These are phyloP conservation scores for Hephaestus fuliginosus DNA, from an alignment of 2,797 vertebrate genomes.

Conservation along the genomic window DNA sequence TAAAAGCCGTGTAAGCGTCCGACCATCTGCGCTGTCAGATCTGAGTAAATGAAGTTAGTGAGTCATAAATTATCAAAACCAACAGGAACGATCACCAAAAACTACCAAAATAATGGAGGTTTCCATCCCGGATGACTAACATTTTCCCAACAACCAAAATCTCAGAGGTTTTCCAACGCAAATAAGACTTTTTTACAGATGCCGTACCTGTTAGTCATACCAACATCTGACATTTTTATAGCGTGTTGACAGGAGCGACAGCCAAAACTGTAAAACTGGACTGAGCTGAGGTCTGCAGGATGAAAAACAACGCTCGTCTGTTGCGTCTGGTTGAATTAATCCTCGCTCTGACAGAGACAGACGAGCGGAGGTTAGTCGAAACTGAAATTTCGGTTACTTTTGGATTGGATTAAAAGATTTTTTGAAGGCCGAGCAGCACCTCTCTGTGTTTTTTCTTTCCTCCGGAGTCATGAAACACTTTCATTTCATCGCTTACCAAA, in stretches of 20 bases:
- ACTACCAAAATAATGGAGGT: slow-evolving; percentile 13
- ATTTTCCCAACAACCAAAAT: slow-evolving; percentile 2
- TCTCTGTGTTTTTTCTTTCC: neutral
- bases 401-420: neutral
- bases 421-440: slow-evolving; percentile 3
- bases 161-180: neutral
- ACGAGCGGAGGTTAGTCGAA: neutral
- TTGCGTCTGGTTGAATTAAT: neutral
- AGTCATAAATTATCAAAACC: slow-evolving; percentile 45
- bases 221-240: neutral
- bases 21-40: neutral
- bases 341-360: neutral
- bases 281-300: neutral
- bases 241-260: neutral
- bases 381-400: neutral
- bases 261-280: neutral
- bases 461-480: slow-evolving; percentile 24
- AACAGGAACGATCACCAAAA: slow-evolving; percentile 25
- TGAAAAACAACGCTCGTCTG: neutral
- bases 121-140: slow-evolving; percentile 18
- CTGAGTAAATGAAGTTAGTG: slow-evolving; percentile 7
- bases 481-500: slow-evolving; percentile 57
- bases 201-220: slow-evolving; percentile 1
- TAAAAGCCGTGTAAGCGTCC: neutral
- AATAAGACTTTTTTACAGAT: neutral